These are phyloP conservation scores for Watsonalla binaria DNA, from an alignment of 2,888 invertebrate genomes.

Conservation along the genomic window DNA sequence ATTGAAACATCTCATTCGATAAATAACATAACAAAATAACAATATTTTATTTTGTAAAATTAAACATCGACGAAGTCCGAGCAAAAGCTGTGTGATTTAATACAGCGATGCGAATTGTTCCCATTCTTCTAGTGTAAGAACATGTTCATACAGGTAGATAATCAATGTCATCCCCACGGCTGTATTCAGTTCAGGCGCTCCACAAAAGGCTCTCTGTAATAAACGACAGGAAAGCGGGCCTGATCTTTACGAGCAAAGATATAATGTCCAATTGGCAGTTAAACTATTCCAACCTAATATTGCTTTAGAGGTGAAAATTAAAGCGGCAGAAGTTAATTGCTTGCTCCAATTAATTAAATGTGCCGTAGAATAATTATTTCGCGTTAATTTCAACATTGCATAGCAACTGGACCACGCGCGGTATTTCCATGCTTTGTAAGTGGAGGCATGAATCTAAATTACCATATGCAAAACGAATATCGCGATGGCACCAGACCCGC, in stretches of 20 bases:
- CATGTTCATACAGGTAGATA: slow-evolving; percentile 20
- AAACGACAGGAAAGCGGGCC: slow-evolving; percentile 56
- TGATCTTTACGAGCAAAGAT: slow-evolving; percentile 59
- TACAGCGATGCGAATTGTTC: background rate
- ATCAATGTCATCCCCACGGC: slow-evolving; percentile 21
- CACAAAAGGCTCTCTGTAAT: slow-evolving; percentile 46
- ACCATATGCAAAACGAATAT: slow-evolving; percentile 43
- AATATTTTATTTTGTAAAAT: too few relatives aligned
- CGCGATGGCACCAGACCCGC: slow-evolving; percentile 16
- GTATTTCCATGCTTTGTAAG: slow-evolving; percentile 54
- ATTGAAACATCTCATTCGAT: too few relatives aligned
- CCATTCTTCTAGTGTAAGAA: slow-evolving; percentile 1
- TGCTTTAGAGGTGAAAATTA: slow-evolving; percentile 56
- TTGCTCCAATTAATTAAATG: slow-evolving; percentile 57
- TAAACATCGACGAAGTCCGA: too few relatives aligned
- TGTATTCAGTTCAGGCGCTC: slow-evolving; percentile 10
- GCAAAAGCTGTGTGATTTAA: too few relatives aligned
- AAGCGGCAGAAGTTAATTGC: slow-evolving; percentile 45
- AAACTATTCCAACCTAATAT: slow-evolving; percentile 61
- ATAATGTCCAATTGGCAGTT: slow-evolving; percentile 54
- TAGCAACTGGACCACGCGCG: slow-evolving; percentile 31
- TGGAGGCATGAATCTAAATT: slow-evolving; percentile 38
- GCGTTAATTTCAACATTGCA: slow-evolving; percentile 58
- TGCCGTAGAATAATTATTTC: slow-evolving; percentile 49
- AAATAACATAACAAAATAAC: too few relatives aligned